phyloP scores from a whole-genome alignment of 2,797 vertebrate species.

The Helostoma temminkii region DNA sequence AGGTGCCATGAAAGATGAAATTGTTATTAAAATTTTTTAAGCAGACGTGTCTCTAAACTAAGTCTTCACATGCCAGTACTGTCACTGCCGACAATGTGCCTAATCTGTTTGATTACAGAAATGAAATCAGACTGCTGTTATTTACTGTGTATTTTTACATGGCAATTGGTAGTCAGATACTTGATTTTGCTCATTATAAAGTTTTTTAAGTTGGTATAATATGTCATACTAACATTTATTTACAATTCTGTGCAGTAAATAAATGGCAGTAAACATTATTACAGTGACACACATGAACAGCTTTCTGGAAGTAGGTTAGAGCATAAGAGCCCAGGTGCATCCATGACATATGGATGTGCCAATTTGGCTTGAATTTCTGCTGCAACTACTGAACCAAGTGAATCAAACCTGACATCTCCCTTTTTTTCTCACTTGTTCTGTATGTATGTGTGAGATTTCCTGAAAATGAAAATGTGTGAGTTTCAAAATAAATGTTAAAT shows the following conservation, averaged over 20 bases:
- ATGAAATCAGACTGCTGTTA: constrained; percentile 17
- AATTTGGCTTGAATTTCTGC: constrained; percentile 56
- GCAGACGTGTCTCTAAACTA: constrained; percentile 26
- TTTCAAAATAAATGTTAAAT: constrained; percentile 13
- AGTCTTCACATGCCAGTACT: constrained; percentile 20
- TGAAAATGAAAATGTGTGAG: constrained; percentile 7
- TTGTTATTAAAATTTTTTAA: constrained; percentile 21
- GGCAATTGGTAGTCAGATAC: neutral
- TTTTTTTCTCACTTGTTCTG: neutral
- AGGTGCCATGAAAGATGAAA: constrained; percentile 40
- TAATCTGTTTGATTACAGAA: constrained; percentile 31
- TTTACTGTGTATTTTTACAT: neutral
- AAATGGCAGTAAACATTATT: too few relatives aligned
- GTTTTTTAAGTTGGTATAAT: constrained; percentile 16
- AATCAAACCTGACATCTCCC: constrained; percentile 59
- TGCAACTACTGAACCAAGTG: constrained; percentile 59
- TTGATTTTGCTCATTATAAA: neutral
- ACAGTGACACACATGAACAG: constrained; percentile 2
- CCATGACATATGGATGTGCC: constrained; percentile 31
- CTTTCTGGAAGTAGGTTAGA: constrained; percentile 35
- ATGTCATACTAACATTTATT: too few relatives aligned
- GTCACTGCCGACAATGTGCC: constrained; percentile 27
- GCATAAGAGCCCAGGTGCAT: constrained; percentile 62
- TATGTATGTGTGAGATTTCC: neutral
- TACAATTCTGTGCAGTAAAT: too few relatives aligned